Evolutionary conservation across 2,888 invertebrate species (phyloP), one percentile per base, ranked within the genome.

Genomic region (Dryocosmus kuriphilus): DNA sequence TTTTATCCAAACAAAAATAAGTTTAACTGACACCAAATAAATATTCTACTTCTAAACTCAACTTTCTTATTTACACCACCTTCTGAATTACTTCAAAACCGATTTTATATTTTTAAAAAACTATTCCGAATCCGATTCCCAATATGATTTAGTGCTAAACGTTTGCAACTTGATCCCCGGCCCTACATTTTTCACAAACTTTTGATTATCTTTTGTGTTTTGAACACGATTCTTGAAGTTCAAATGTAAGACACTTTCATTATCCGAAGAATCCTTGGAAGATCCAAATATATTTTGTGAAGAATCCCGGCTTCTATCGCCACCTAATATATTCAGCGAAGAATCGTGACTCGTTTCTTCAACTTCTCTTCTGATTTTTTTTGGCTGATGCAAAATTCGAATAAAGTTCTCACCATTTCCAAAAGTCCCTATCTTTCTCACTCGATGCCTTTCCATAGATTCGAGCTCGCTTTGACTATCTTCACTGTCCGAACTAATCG

Each of bases 401-500:
- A 51, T n/a, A n/a, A 51, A 2, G 8, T 51, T 51, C 9, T 51
- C n/a, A 8, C n/a, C 9, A n/a, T 51, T 51, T 51, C n/a, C 2
- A 51, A 51, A n/a, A 51, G 51, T 51, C n/a, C 51, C 51, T n/a
- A 51, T 22, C 7, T n/a, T 51, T 9, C n/a, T 51, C 2, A n/a
- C 51, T 9, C 9, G n/a, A 9, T 8, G 51, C 9, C 41, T 41
- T 41, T 62, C 5, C 19, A 24, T 32, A 24, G n/a, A 62, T 62
- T 62, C 22, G 24, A 24, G 30, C 7, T 62, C 63, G 24, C 63
- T 62, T 32, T 32, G 32, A 62, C 11, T 24, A 8, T n/a, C 22
- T 32, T 30, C 63, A 19, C 41, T 71, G 19, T 71, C 71, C 19
- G 71, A 71, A 73, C 73, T 73, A n/a, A 27, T 27, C 1, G 24